A percentile compares a stretch with the other conserved stretches of the same genome.
Evolutionary conservation across 2,113 vertebrate genomes (phyloP).

Genomic region (Austrofundulus limnaeus): DNA sequence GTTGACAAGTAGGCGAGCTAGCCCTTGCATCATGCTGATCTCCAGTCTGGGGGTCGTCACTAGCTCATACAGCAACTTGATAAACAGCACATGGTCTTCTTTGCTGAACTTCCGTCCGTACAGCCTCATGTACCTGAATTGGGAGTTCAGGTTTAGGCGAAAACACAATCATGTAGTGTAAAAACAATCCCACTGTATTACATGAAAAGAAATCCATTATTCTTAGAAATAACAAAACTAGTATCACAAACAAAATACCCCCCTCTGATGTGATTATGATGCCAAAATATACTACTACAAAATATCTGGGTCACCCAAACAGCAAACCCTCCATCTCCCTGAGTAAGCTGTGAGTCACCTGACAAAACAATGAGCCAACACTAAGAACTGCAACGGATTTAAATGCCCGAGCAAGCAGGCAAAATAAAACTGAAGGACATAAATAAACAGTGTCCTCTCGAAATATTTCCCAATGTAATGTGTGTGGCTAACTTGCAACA

Average conservation of each 20-base stretch:
- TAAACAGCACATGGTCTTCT: slow-evolving; percentile 96
- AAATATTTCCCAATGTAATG: neutral
- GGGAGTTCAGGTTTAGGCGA: slow-evolving; percentile 13
- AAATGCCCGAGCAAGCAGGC: slow-evolving; percentile 28
- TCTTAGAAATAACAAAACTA: neutral
- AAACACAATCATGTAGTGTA: neutral
- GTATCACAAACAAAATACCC: slow-evolving; percentile 4
- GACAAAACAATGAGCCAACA: slow-evolving; percentile 49
- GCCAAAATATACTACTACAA: slow-evolving; percentile 35
- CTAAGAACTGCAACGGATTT: slow-evolving; percentile 57
- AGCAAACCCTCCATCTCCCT: slow-evolving; percentile 66
- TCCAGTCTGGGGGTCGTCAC: slow-evolving; percentile 93
- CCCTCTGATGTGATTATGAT: slow-evolving; percentile 16
- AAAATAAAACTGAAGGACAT: slow-evolving; percentile 39
- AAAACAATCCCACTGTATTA: neutral
- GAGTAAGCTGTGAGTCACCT: slow-evolving; percentile 62
- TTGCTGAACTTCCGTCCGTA: slow-evolving; percentile 98
- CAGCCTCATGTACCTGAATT: slow-evolving; percentile 89
- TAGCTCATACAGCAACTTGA: slow-evolving; percentile 94
- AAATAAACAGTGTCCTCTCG: neutral
- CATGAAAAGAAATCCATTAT: too few species aligned
- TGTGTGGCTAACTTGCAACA: too few species aligned
- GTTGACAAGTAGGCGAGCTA: slow-evolving; percentile 93
- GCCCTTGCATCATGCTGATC: slow-evolving; percentile 98
- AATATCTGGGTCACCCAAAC: slow-evolving; percentile 68